phyloP scores from a whole-genome alignment of 1,140 invertebrate species.

The Oreohelix idahoensis region DNA sequence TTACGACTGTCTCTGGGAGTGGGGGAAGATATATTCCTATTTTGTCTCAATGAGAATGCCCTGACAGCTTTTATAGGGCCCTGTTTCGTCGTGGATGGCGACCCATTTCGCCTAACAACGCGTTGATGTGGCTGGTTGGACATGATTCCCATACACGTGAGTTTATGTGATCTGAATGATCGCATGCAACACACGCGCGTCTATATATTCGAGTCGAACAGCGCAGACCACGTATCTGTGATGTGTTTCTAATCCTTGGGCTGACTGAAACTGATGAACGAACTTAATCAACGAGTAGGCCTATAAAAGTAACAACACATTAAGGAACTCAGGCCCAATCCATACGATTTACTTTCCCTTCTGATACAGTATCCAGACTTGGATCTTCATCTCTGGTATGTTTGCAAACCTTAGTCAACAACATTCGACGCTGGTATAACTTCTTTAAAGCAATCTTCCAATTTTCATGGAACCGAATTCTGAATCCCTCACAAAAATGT shows the following conservation, averaged over 20 bases:
- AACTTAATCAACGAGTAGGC: no score
- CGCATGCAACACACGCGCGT: background rate
- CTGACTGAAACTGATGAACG: background rate
- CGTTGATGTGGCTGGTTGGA: constrained; percentile 45
- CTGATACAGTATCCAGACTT: no score
- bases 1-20: constrained; percentile 42
- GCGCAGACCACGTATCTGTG: background rate
- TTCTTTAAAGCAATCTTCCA: background rate
- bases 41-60: constrained; percentile 57
- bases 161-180: no score
- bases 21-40: constrained; percentile 44
- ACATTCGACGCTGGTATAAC: background rate
- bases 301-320: no score
- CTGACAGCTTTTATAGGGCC: constrained; percentile 62
- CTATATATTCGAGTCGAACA: background rate
- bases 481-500: constrained; percentile 37
- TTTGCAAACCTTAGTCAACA: background rate
- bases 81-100: constrained; percentile 55
- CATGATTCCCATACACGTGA: background rate
- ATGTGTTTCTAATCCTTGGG: no score
- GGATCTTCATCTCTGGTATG: no score
- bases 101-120: constrained; percentile 58
- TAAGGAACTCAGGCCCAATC: no score
- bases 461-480: background rate
- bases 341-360: no score